A percentile compares a stretch with the other conserved stretches of the same genome.
phyloP scores from a whole-genome alignment of 2,888 invertebrate species.

The Temnothorax ravouxi region DNA sequence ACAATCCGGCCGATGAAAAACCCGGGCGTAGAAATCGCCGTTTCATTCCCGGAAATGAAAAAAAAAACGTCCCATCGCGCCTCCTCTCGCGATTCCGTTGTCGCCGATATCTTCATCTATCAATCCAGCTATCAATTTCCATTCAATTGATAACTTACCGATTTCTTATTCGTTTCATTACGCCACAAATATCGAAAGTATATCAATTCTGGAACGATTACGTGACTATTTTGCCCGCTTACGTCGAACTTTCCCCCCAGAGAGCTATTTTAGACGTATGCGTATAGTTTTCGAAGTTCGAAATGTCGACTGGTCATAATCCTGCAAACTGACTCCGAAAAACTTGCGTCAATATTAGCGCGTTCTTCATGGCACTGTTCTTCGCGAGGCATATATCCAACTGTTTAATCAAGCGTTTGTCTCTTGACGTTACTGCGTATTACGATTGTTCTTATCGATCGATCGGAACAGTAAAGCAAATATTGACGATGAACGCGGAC shows the following conservation, averaged over 20 bases:
- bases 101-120: neutral
- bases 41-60: slow-evolving; percentile 33
- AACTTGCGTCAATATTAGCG: slow-evolving; percentile 28
- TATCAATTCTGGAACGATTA: neutral
- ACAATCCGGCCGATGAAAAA: slow-evolving; percentile 35
- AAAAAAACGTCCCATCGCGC: slow-evolving; percentile 22
- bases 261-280: neutral
- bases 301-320: neutral
- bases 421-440: neutral
- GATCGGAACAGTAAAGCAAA: slow-evolving; percentile 14
- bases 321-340: neutral
- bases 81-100: neutral
- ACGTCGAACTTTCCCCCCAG: neutral
- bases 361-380: neutral
- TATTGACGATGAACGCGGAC: neutral
- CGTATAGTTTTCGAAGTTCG: neutral
- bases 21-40: slow-evolving; percentile 11
- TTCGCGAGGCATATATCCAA: neutral
- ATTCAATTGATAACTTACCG: neutral
- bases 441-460: slow-evolving; percentile 12
- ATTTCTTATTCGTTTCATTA: neutral
- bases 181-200: neutral
- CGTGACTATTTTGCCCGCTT: neutral
- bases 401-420: slow-evolving; percentile 16
- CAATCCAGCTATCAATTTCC: neutral